A percentile compares a stretch with the other conserved stretches of the same genome.
These are phyloP conservation scores for Philopotamus ludificatus DNA, from an alignment of 1,140 invertebrate species.

Conservation along the genomic window DNA sequence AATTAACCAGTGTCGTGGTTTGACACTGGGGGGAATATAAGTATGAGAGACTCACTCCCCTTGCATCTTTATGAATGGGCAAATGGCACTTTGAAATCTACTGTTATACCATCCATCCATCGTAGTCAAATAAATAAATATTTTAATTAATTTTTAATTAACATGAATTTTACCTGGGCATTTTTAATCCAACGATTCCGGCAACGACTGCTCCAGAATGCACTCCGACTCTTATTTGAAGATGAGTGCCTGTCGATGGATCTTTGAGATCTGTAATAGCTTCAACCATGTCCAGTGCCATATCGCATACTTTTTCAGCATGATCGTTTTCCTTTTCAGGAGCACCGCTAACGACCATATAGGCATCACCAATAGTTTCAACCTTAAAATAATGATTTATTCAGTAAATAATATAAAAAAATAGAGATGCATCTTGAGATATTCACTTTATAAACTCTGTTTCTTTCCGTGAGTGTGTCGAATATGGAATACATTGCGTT, in stretches of 20 bases:
- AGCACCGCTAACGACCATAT: conserved; percentile 95
- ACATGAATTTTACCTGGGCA: conserved; percentile 66
- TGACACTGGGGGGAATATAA: no score
- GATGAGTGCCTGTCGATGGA: conserved; percentile 85
- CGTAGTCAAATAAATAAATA: no score
- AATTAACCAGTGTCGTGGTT: no score
- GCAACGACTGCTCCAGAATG: conserved; percentile 90
- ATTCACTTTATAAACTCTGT: conserved; percentile 89
- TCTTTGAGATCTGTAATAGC: conserved; percentile 88
- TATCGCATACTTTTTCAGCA: conserved; percentile 90
- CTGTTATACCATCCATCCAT: no score
- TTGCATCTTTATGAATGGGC: no score
- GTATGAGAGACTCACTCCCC: no score
- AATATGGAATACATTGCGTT: conserved; percentile 95
- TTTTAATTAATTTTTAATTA: not conserved
- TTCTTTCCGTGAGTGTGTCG: conserved; percentile 86
- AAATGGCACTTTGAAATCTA: no score
- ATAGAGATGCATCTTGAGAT: not conserved
- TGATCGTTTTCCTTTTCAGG: conserved; percentile 88
- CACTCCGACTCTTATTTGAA: conserved; percentile 86
- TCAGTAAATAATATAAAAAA: not conserved
- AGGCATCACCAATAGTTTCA: conserved; percentile 95
- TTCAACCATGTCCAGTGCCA: conserved; percentile 95
- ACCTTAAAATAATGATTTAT: conserved; percentile 61
- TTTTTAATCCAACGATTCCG: conserved; percentile 92